Percentiles rank a stretch among this genome's conserved stretches.
phyloP scores from a whole-genome alignment of 2,113 vertebrate genomes.

The Pelodiscus sinensis region DNA sequence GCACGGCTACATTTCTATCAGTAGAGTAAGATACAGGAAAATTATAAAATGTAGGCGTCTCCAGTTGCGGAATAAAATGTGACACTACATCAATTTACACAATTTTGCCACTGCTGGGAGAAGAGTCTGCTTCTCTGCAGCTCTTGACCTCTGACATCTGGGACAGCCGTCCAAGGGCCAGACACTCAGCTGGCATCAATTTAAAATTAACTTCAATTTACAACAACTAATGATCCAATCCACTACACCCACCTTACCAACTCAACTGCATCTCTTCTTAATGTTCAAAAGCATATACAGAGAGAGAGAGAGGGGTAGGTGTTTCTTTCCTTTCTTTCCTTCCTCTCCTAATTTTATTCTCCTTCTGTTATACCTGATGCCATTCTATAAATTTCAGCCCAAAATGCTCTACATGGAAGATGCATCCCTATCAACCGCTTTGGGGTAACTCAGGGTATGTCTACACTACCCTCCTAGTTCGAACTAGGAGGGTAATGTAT shows the following conservation, averaged over 20 bases:
- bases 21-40: neutral
- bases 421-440: neutral
- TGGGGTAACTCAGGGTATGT: neutral
- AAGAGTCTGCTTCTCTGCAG: neutral
- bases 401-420: neutral
- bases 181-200: neutral
- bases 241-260: neutral
- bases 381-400: neutral
- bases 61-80: neutral
- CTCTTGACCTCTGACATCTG: neutral
- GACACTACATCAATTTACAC: neutral
- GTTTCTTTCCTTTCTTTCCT: neutral
- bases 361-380: neutral
- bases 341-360: conserved; percentile 21
- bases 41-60: neutral
- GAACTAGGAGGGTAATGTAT: too few species aligned
- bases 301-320: too few species aligned
- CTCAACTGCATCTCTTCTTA: neutral
- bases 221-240: neutral
- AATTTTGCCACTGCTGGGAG: neutral
- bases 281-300: neutral
- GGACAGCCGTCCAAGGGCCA: neutral
- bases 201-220: neutral
- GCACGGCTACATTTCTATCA: too few species aligned
- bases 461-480: too few species aligned